Conservation (phyloP, 2,797 vertebrate genomes). For the Muscicapa striata region DNA sequence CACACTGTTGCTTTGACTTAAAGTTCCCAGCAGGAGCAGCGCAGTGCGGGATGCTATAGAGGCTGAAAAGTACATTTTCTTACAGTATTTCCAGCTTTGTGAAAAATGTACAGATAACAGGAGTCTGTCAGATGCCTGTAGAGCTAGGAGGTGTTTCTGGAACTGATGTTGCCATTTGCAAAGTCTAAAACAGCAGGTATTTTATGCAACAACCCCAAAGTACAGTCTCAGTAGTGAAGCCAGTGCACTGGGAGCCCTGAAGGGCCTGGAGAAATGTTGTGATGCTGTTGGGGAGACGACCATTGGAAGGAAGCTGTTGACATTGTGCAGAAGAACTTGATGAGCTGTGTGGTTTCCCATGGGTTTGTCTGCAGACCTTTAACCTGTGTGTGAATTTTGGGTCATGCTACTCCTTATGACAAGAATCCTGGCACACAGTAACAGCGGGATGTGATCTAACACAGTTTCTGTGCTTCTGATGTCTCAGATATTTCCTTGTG, state of each 20-base stretch:
- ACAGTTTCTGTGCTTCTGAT: constrained; percentile 23
- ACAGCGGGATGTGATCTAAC: constrained; percentile 44
- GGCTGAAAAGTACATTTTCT: neutral
- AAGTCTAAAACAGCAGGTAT: neutral
- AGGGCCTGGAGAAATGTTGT: neutral
- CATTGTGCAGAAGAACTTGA: neutral
- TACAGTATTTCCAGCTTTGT: neutral
- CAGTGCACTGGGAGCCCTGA: neutral
- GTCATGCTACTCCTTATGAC: neutral
- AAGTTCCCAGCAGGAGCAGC: neutral
- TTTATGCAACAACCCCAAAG: neutral
- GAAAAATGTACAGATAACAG: neutral
- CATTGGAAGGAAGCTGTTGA: neutral
- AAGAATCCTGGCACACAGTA: neutral
- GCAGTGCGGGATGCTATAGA: neutral
- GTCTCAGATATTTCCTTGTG: constrained; percentile 12
- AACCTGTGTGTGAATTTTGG: constrained; percentile 19
- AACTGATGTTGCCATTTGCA: neutral
- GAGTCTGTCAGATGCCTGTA: neutral
- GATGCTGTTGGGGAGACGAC: neutral
- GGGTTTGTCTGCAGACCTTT: constrained; percentile 52
- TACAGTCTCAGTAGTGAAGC: neutral
- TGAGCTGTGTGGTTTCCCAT: constrained; percentile 9
- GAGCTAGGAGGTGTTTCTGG: neutral
- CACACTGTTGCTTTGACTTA: neutral